Evolutionary conservation across 2,888 invertebrate species (phyloP), one percentile per base, ranked within the genome.

Genomic region (Dione vanillae): DNA sequence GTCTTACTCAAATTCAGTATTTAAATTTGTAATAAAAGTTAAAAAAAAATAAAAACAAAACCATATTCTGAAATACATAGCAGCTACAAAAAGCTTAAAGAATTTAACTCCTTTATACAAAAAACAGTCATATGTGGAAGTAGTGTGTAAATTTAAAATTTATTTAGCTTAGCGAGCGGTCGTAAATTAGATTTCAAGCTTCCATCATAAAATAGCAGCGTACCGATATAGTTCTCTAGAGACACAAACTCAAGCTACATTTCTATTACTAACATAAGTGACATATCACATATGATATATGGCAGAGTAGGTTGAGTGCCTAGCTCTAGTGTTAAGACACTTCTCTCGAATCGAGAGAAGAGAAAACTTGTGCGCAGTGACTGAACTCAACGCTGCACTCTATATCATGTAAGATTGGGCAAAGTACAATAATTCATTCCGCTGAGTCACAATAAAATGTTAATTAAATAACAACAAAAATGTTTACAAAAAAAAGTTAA

Each of bases 111-210:
- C 14, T 59, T 1, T 47, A 35, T 16, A 62, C 19, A 62, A 35
- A 62, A 62, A 49, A n/a, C 56, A 20, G 40, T 27, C 45, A 10
- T 47, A 47, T 61, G 37, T 58, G 62, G 54, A 61, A 72, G 49
- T 58, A 62, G 54, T 27, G 69, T 20, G 49, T 72, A 66, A 69
- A 72, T 66, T 43, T 43, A 37, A 58, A 62, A 49, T 70, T 52
- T 70, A 69, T 65, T 68, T 66, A 66, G 27, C 40, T 64, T 41
- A 65, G 71, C 54, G 65, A 43, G 41, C 54, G 67, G 70, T 75
- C 75, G 72, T 76, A 76, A 77, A 75, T 68, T 70, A 65, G n/a
- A 10, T 27, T 71, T 69, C 65, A 16, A 37, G 45, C 56, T 58
- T 45, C 12, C 47, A 54, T 52, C 51, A 43, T 51, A 52, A 62